Conservation (phyloP, 1,140 invertebrate genomes). For the Spodoptera litura region DNA sequence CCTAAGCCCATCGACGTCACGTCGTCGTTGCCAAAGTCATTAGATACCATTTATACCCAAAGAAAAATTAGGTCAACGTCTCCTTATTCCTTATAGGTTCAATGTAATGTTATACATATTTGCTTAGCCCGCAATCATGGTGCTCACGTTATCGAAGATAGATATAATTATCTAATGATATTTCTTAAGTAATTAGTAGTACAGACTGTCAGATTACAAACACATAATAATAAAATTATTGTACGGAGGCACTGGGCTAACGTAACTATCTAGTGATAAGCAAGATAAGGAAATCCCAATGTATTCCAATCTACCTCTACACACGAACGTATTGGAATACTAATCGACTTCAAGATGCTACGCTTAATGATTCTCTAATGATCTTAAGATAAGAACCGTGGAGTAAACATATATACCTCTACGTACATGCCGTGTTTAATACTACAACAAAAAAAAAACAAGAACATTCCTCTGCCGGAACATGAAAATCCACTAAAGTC, state of each 20-base stretch:
- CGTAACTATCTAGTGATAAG: slow-evolving; percentile 24
- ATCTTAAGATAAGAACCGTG: slow-evolving; percentile 3
- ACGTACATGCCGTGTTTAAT: background rate
- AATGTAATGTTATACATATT: slow-evolving; percentile 3
- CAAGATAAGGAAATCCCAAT: slow-evolving; percentile 24
- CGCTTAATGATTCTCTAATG: slow-evolving; percentile 30
- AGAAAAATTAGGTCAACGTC: slow-evolving; percentile 1
- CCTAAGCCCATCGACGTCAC: no score
- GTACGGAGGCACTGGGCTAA: slow-evolving; percentile 3
- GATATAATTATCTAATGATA: background rate
- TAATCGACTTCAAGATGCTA: background rate
- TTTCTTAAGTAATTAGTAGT: slow-evolving; percentile 26
- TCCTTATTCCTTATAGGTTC: background rate
- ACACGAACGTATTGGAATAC: slow-evolving; percentile 18
- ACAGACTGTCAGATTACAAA: slow-evolving; percentile 13
- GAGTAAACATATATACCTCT: no score
- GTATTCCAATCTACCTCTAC: background rate
- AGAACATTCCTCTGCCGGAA: background rate
- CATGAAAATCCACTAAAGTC: slow-evolving; percentile 3
- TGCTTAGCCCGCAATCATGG: slow-evolving; percentile 5
- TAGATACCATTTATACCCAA: no score
- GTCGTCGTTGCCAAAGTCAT: no score
- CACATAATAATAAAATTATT: slow-evolving; percentile 12
- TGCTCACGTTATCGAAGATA: slow-evolving; percentile 12
- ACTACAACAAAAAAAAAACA: slow-evolving; percentile 8